These are phyloP conservation scores for Ceramica pisi DNA, from an alignment of 2,888 invertebrate genomes.

Conservation along the genomic window DNA sequence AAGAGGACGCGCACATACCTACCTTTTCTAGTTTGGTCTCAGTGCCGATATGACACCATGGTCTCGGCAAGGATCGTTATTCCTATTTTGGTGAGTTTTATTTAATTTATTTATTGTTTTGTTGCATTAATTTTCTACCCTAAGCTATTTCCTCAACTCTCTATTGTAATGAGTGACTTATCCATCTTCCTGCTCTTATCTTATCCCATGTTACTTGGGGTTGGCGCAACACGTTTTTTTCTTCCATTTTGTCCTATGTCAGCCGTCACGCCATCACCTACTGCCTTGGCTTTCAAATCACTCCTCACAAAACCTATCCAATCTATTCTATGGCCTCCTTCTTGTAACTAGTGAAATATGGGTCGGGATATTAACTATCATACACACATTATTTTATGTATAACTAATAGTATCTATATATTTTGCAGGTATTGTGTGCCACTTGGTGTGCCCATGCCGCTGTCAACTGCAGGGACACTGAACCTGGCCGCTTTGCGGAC, in stretches of 20 bases:
- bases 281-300: too few relatives aligned
- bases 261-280: too few relatives aligned
- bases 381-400: too few relatives aligned
- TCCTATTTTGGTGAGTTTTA: slow-evolving; percentile 30
- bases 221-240: too few relatives aligned
- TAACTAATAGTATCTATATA: not conserved
- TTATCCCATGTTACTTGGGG: too few relatives aligned
- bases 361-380: too few relatives aligned
- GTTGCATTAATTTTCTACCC: not conserved
- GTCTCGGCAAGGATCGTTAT: not conserved
- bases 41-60: slow-evolving; percentile 9
- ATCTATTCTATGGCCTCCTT: too few relatives aligned
- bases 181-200: too few relatives aligned
- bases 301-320: too few relatives aligned
- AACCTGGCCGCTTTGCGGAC: slow-evolving; percentile 35
- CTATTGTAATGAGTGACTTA: not conserved
- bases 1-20: not conserved
- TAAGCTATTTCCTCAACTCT: not conserved
- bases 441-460: slow-evolving; percentile 7
- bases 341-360: too few relatives aligned
- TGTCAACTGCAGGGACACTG: slow-evolving; percentile 27
- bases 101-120: not conserved
- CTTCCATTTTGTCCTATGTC: too few relatives aligned
- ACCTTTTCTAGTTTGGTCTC: not conserved
- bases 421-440: slow-evolving; percentile 11